Conservation (phyloP, 2,888 invertebrate species). For the Dendrolimus pini region DNA sequence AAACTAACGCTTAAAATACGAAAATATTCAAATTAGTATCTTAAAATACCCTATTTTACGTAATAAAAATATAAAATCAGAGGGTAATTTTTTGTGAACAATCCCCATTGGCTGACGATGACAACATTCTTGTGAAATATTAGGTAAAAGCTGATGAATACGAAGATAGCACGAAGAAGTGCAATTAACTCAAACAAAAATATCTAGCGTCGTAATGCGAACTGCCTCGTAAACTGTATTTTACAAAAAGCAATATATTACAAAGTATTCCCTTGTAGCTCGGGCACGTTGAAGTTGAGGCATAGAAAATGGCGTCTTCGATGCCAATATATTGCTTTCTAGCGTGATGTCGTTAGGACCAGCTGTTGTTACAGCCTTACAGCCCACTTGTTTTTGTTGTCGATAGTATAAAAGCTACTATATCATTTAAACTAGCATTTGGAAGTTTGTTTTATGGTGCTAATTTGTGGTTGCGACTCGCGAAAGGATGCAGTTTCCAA, state of each 20-base stretch:
- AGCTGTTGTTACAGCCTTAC: constrained; percentile 43
- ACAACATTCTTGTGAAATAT: too few relatives aligned
- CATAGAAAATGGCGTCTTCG: constrained; percentile 60
- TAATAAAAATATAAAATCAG: too few relatives aligned
- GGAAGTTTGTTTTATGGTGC: constrained; percentile 25
- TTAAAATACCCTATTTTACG: too few relatives aligned
- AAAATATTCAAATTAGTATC: too few relatives aligned
- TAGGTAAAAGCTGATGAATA: too few relatives aligned
- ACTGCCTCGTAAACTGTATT: neutral
- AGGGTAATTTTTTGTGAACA: too few relatives aligned
- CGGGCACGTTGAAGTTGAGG: constrained; percentile 26
- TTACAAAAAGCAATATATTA: neutral
- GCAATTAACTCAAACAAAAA: neutral
- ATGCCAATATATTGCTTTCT: constrained; percentile 69
- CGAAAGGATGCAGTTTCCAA: neutral
- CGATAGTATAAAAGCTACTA: constrained; percentile 52
- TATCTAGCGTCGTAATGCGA: neutral
- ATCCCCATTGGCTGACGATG: too few relatives aligned
- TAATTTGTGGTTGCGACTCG: constrained; percentile 20
- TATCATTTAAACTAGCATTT: constrained; percentile 44
- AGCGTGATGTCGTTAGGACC: constrained; percentile 69
- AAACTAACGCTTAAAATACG: too few relatives aligned
- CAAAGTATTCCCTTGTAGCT: constrained; percentile 11
- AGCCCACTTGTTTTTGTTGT: constrained; percentile 56
- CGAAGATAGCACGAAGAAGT: too few relatives aligned